phyloP scores from a whole-genome alignment of 2,888 invertebrate species.

The Platerodrilus igneus region DNA sequence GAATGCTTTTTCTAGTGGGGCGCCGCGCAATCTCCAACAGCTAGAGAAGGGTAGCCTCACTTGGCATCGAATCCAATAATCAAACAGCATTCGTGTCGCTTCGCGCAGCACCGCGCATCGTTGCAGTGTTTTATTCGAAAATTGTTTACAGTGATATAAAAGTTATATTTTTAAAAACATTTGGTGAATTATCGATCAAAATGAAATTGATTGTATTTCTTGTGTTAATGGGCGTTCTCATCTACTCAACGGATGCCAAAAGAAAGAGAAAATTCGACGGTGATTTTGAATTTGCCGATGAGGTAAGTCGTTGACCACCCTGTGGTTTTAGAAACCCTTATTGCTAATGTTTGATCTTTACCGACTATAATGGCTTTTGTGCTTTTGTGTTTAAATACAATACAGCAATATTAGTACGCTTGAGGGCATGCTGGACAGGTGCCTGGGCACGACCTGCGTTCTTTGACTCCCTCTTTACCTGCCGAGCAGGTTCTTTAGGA shows the following conservation, averaged over 20 bases:
- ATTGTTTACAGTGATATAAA: conserved; percentile 18
- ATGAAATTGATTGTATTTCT: conserved; percentile 49
- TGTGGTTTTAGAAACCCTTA: conserved; percentile 7
- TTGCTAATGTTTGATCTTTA: conserved; percentile 10
- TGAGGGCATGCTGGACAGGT: conserved; percentile 27
- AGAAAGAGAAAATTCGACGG: conserved; percentile 71
- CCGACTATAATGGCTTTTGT: conserved; percentile 10
- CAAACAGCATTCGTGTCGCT: conserved; percentile 41
- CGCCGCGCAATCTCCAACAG: conserved; percentile 40
- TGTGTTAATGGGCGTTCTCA: conserved; percentile 44
- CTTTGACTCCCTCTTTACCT: conserved; percentile 31
- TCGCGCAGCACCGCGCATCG: conserved; percentile 36
- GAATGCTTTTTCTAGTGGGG: conserved; percentile 29
- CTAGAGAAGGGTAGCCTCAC: conserved; percentile 26
- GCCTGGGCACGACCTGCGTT: conserved; percentile 21
- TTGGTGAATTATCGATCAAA: conserved; percentile 33
- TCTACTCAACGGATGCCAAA: conserved; percentile 48
- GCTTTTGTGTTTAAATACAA: conserved; percentile 19
- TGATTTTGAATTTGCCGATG: conserved; percentile 75
- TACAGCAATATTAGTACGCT: conserved; percentile 15
- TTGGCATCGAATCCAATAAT: conserved; percentile 40
- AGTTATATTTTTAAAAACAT: too few relatives aligned
- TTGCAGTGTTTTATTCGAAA: conserved; percentile 27
- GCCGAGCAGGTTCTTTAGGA: conserved; percentile 35
- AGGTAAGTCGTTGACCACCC: conserved; percentile 53